Evolutionary conservation across 2,113 vertebrate genomes (phyloP), one percentile per base, ranked within the genome.

Genomic region (Ophiodon elongatus): DNA sequence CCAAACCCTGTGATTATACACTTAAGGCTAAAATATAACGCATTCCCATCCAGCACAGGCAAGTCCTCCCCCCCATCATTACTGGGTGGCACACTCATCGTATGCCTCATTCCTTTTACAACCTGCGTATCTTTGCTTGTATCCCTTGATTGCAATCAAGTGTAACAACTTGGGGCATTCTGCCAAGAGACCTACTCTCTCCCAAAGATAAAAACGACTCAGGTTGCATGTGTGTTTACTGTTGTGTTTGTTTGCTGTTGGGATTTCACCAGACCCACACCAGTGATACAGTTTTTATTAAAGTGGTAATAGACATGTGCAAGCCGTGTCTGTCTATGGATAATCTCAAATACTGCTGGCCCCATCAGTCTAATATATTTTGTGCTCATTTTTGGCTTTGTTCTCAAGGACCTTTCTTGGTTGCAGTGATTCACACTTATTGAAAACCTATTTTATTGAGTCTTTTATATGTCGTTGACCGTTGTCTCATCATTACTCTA

Each of bases 1-100:
- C 45, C 83, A 83, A 82, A 94, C 82, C 94, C 91, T 89, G 27
- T 95, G 81, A 95, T 96, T 95, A 96, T 87, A 91, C 91, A 92
- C 92, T 95, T 94, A 90, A 74, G 85, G 66, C 84, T 93, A 83
- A 93, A 94, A 94, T 93, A 93, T 92, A 94, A 91, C 39, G 23
- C 91, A 91, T 92, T 95, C 91, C 89, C 91, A 84, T 94, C 89
- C 74, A 92, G 90, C 85, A 80, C 85, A 87, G 91, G 81, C 92
- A 93, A 80, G 91, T 86, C 73, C 69, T 83, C 31, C 29, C 66
- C 72, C 83, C 78, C 56, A 11, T 82, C 56, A 78, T 90, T 81
- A 89, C 82, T 73, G 65, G 66, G 63, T 80, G 83, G 70, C 77
- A 75, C 66, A 88, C 67, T 71, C 52, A 84, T 70, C 10, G 21